These are phyloP conservation scores for Girardia tigrina DNA, from an alignment of 2,888 invertebrate genomes.

Conservation along the genomic window DNA sequence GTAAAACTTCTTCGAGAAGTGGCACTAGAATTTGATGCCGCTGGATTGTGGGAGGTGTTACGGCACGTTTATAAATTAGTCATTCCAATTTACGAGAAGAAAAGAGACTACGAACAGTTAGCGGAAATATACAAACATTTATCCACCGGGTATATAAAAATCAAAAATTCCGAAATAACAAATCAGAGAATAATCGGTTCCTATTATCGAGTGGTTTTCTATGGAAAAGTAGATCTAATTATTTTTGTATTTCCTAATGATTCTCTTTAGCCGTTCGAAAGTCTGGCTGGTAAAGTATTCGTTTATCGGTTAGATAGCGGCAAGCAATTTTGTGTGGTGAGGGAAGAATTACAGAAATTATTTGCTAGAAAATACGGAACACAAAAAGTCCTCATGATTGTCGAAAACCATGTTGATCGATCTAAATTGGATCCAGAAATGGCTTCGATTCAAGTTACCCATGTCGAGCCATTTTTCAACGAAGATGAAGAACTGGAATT, in stretches of 20 bases:
- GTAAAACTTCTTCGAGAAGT: conserved; percentile 60
- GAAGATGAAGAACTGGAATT: conserved; percentile 61
- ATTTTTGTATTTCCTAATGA: too few relatives aligned
- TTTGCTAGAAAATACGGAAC: conserved; percentile 74
- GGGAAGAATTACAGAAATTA: conserved; percentile 67
- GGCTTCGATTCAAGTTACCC: conserved; percentile 58
- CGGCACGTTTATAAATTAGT: conserved; percentile 53
- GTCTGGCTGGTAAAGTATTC: conserved; percentile 28
- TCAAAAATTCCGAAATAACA: conserved; percentile 70
- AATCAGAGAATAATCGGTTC: conserved; percentile 74
- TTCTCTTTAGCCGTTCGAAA: conserved; percentile 6
- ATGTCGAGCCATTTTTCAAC: conserved; percentile 70
- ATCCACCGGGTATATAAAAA: conserved; percentile 63
- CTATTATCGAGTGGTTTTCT: conserved; percentile 82
- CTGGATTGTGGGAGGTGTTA: conserved; percentile 47
- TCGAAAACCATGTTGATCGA: conserved; percentile 55
- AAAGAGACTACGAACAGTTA: conserved; percentile 41
- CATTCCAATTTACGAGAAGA: conserved; percentile 62
- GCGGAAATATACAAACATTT: conserved; percentile 51
- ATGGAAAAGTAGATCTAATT: conserved; percentile 72
- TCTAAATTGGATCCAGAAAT: conserved; percentile 20
- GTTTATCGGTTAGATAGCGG: conserved; percentile 33
- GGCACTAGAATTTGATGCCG: conserved; percentile 62
- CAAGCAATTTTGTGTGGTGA: conserved; percentile 65
- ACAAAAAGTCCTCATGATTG: conserved; percentile 74